Percentiles rank a stretch among this genome's conserved stretches.
Evolutionary conservation across 1,140 invertebrate species (phyloP).

Genomic region (Psilanteris sp.): DNA sequence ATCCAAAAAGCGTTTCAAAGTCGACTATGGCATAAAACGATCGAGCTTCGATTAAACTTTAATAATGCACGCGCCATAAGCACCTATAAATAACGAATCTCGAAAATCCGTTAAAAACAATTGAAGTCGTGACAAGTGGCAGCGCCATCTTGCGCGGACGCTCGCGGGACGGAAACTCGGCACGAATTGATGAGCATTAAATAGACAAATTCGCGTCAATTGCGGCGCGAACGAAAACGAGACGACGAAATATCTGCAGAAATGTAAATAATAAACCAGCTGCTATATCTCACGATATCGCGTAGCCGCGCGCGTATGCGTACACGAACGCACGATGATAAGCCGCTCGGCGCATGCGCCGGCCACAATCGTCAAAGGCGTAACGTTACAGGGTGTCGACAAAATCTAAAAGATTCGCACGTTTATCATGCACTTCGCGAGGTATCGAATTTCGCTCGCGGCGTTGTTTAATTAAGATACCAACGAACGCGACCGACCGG

Average conservation of each 20-base stretch:
- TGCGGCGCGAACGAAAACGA: conserved; percentile 25
- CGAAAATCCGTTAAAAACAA: no score
- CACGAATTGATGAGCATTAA: conserved; percentile 6
- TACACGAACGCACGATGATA: conserved; percentile 42
- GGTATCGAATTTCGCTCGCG: conserved; percentile 37
- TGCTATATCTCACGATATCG: conserved; percentile 47
- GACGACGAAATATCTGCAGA: conserved; percentile 33
- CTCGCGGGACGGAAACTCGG: no score
- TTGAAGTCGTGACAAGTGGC: no score
- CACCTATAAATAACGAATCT: no score
- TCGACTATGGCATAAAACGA: no score
- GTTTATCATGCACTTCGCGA: conserved; percentile 35
- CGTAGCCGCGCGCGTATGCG: conserved; percentile 21
- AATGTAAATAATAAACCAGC: conserved; percentile 56
- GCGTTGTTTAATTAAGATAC: conserved; percentile 40
- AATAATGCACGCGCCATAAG: no score
- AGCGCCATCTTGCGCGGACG: conserved; percentile 26
- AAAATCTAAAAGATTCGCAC: conserved; percentile 45
- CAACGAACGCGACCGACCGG: conserved; percentile 29
- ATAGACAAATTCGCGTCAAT: conserved; percentile 19
- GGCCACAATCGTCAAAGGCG: conserved; percentile 36
- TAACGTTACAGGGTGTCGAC: conserved; percentile 49
- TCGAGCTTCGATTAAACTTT: no score
- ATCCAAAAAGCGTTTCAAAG: no score
- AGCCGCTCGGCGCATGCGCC: conserved; percentile 51